Conservation (phyloP, 2,113 vertebrate species). For the Azemiops feae region DNA sequence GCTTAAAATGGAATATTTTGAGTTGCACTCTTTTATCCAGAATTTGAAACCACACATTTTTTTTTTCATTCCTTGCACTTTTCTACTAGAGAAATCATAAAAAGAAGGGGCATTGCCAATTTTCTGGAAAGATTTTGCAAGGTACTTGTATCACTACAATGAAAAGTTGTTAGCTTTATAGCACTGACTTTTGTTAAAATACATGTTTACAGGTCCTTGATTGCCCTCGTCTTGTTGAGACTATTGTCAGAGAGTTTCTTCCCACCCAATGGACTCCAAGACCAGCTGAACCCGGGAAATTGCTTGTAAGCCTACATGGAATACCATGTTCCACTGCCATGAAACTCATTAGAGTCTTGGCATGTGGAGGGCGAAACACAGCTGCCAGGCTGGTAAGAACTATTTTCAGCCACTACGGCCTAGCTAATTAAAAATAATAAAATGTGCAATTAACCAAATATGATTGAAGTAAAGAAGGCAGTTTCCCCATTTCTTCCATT, state of each 20-base stretch:
- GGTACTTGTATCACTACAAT: background rate
- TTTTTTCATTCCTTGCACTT: background rate
- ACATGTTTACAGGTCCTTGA: conserved; percentile 80
- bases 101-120: background rate
- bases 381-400: conserved; percentile 87
- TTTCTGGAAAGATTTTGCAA: background rate
- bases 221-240: conserved; percentile 88
- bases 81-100: background rate
- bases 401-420: background rate
- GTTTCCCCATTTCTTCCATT: too few relatives aligned
- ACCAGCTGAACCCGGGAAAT: conserved; percentile 49
- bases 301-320: conserved; percentile 74
- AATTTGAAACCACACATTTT: background rate
- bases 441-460: background rate
- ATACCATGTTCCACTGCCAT: conserved; percentile 81
- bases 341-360: conserved; percentile 91
- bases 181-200: conserved; percentile 1
- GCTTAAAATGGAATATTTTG: background rate
- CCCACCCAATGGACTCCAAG: conserved; percentile 79
- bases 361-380: conserved; percentile 82
- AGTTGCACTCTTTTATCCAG: background rate
- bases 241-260: conserved; percentile 85
- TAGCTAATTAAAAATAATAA: background rate
- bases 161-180: background rate
- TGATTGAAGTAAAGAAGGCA: background rate